These are phyloP conservation scores for Eupsilia transversa DNA, from an alignment of 2,888 invertebrate genomes.

Conservation along the genomic window DNA sequence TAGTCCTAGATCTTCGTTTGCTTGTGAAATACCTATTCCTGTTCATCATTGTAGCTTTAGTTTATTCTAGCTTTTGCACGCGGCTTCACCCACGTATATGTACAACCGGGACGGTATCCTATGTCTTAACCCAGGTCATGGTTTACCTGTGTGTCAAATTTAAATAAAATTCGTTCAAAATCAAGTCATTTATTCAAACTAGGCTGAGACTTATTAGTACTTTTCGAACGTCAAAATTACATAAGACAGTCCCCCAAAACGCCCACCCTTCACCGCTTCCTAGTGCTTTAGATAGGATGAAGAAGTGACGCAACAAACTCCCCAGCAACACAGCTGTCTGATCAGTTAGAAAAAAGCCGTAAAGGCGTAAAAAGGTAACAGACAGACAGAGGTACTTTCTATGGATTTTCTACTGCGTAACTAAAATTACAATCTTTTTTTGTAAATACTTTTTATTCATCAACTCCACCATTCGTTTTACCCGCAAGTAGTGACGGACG, in stretches of 20 bases:
- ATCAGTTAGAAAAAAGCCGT: too few species aligned
- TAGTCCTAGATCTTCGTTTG: neutral
- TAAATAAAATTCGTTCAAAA: neutral
- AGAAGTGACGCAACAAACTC: too few species aligned
- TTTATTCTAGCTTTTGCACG: neutral
- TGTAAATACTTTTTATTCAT: neutral
- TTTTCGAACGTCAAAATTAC: too few species aligned
- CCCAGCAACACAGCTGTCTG: too few species aligned
- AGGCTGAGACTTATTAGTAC: too few species aligned
- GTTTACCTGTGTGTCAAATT: neutral
- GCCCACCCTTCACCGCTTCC: too few species aligned
- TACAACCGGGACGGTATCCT: neutral
- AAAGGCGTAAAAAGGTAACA: neutral
- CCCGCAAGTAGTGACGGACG: slow-evolving; percentile 20
- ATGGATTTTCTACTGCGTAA: too few species aligned
- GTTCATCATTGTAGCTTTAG: neutral
- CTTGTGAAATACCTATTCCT: neutral
- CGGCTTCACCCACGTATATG: too few species aligned
- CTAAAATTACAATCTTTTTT: neutral
- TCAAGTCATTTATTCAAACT: too few species aligned
- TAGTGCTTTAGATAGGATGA: too few species aligned
- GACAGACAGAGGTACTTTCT: neutral
- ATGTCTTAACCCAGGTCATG: neutral
- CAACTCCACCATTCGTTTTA: neutral
- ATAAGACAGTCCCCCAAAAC: too few species aligned